Evolutionary conservation across 2,888 invertebrate species (phyloP).

Genomic region (Agrotis puta): DNA sequence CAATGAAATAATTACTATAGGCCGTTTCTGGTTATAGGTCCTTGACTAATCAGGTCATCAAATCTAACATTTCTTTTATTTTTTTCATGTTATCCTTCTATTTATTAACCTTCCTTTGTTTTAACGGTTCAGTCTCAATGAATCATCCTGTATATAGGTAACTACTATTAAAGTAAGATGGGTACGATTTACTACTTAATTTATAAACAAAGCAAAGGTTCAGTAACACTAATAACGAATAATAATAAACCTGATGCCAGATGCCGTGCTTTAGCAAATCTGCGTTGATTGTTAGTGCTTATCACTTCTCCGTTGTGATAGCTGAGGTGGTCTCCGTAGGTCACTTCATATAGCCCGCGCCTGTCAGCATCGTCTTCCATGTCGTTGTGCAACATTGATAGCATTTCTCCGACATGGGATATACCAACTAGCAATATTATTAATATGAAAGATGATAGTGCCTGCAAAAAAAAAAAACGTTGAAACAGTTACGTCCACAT

Average conservation of each 20-base stretch:
- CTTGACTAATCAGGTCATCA: too few relatives aligned
- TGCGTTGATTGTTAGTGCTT: slow-evolving; percentile 88
- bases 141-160: slow-evolving; percentile 3
- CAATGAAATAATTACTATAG: neutral
- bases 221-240: slow-evolving; percentile 19
- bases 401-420: slow-evolving; percentile 88
- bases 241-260: slow-evolving; percentile 83
- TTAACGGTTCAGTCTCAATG: too few relatives aligned
- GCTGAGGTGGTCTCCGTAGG: slow-evolving; percentile 79
- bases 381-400: slow-evolving; percentile 87
- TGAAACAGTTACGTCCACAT: neutral
- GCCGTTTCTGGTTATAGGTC: neutral
- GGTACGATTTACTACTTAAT: neutral
- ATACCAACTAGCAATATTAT: slow-evolving; percentile 87
- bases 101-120: too few relatives aligned
- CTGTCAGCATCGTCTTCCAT: slow-evolving; percentile 89
- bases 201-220: neutral
- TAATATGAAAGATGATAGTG: slow-evolving; percentile 87
- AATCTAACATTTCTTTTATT: too few relatives aligned
- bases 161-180: neutral
- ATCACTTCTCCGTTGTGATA: slow-evolving; percentile 84
- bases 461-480: slow-evolving; percentile 73
- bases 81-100: too few relatives aligned
- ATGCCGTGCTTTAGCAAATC: slow-evolving; percentile 88
- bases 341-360: slow-evolving; percentile 82